phyloP scores from a whole-genome alignment of 2,888 invertebrate genomes.

The Ashinkailepas kermadecensis region DNA sequence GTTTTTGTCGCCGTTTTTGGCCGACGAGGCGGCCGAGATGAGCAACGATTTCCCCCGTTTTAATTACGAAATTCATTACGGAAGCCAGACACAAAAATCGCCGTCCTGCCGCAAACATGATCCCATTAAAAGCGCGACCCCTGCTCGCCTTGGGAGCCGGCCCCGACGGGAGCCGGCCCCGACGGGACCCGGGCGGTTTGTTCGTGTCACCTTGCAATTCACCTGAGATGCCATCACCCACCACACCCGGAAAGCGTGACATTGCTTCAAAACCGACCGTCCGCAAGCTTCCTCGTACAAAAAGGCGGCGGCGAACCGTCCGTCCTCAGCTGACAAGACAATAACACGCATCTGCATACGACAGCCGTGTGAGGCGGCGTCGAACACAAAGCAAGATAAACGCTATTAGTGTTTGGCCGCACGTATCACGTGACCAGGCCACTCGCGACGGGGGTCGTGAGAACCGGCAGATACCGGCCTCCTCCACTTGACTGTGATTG shows the following conservation, averaged over 20 bases:
- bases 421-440: not conserved
- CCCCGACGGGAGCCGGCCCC: no score
- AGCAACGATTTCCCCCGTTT: slow-evolving; percentile 7
- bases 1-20: slow-evolving; percentile 11
- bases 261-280: no score
- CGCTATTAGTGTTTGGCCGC: not conserved
- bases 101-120: not conserved
- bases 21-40: slow-evolving; percentile 4
- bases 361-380: not conserved
- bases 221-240: no score
- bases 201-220: no score
- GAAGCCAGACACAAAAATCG: not conserved
- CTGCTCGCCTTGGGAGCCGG: not conserved
- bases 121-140: slow-evolving; percentile 5
- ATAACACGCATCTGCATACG: not conserved
- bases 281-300: not conserved
- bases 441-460: not conserved
- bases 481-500: not conserved
- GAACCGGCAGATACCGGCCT: not conserved
- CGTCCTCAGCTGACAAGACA: not conserved
- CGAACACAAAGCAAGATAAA: not conserved
- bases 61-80: slow-evolving; percentile 23
- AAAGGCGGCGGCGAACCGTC: not conserved
- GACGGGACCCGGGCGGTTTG: no score
- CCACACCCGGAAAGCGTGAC: no score